A percentile compares a stretch with the other conserved stretches of the same genome.
phyloP scores from a whole-genome alignment of 2,113 vertebrate species.

The Stigmatopora argus region DNA sequence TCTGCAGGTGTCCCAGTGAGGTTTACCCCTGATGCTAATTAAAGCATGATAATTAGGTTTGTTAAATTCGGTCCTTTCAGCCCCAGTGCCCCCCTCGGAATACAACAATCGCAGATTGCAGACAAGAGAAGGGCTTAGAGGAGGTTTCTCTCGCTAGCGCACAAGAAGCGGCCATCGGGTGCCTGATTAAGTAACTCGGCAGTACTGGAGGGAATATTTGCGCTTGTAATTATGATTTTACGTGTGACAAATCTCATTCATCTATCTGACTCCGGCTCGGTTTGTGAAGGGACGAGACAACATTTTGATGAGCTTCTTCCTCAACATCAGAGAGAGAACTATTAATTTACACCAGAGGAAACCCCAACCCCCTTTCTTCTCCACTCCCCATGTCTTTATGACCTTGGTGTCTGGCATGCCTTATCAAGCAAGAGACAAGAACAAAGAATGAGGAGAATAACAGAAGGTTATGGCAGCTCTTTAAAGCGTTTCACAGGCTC shows the following conservation, averaged over 20 bases:
- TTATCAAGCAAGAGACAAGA: slow-evolving; percentile 68
- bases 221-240: slow-evolving; percentile 72
- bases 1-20: slow-evolving; percentile 98
- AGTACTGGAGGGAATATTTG: slow-evolving; percentile 58
- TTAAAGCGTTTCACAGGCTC: slow-evolving; percentile 60
- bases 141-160: slow-evolving; percentile 51
- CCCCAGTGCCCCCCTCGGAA: slow-evolving; percentile 84
- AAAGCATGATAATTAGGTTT: slow-evolving; percentile 99
- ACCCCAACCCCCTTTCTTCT: slow-evolving; percentile 29
- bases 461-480: slow-evolving; percentile 71
- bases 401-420: slow-evolving; percentile 68
- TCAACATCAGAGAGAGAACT: slow-evolving; percentile 63
- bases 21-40: slow-evolving; percentile 99
- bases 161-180: slow-evolving; percentile 55
- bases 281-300: slow-evolving; percentile 62
- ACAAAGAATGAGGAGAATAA: slow-evolving; percentile 68
- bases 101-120: slow-evolving; percentile 72
- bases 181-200: slow-evolving; percentile 60
- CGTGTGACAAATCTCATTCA: slow-evolving; percentile 68
- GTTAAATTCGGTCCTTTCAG: slow-evolving; percentile 99
- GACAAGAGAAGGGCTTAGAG: slow-evolving; percentile 67
- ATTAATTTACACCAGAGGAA: slow-evolving; percentile 67
- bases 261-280: slow-evolving; percentile 68
- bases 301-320: slow-evolving; percentile 70
- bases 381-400: slow-evolving; percentile 54